Evolutionary conservation across 2,113 vertebrate genomes (phyloP).

Genomic region (Periophthalmodon schlosseri): DNA sequence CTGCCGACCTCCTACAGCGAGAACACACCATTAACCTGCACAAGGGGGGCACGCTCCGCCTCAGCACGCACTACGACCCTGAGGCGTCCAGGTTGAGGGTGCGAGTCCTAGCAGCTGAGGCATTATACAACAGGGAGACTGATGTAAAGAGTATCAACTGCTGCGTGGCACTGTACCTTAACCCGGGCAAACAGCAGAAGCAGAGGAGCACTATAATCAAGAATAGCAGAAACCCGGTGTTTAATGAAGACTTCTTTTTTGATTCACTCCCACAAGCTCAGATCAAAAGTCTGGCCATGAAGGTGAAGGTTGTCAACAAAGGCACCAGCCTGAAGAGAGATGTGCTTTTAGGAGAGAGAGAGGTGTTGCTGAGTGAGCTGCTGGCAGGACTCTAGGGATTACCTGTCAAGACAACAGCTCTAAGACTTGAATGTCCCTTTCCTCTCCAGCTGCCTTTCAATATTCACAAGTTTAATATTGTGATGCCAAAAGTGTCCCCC

Average conservation of each 20-base stretch:
- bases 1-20: slow-evolving; percentile 62
- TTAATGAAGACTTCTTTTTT: slow-evolving; percentile 99
- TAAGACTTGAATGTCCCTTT: slow-evolving; percentile 19
- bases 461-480: slow-evolving; percentile 23
- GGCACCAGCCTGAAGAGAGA: slow-evolving; percentile 94
- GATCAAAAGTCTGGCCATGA: slow-evolving; percentile 86
- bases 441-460: slow-evolving; percentile 16
- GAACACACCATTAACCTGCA: slow-evolving; percentile 84
- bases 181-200: slow-evolving; percentile 95
- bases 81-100: slow-evolving; percentile 84
- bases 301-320: slow-evolving; percentile 97
- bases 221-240: slow-evolving; percentile 92
- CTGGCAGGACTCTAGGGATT: slow-evolving; percentile 75
- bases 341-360: slow-evolving; percentile 89
- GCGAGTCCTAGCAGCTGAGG: slow-evolving; percentile 84
- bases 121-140: slow-evolving; percentile 85
- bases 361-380: slow-evolving; percentile 86
- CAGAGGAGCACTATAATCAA: slow-evolving; percentile 97
- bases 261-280: slow-evolving; percentile 85
- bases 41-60: slow-evolving; percentile 83
- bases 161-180: slow-evolving; percentile 91
- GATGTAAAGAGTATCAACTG: slow-evolving; percentile 93
- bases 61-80: slow-evolving; percentile 86
- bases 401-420: slow-evolving; percentile 47
- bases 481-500: slow-evolving; percentile 17